Conservation (phyloP, 1,140 invertebrate species). For the Ladona fulva region DNA sequence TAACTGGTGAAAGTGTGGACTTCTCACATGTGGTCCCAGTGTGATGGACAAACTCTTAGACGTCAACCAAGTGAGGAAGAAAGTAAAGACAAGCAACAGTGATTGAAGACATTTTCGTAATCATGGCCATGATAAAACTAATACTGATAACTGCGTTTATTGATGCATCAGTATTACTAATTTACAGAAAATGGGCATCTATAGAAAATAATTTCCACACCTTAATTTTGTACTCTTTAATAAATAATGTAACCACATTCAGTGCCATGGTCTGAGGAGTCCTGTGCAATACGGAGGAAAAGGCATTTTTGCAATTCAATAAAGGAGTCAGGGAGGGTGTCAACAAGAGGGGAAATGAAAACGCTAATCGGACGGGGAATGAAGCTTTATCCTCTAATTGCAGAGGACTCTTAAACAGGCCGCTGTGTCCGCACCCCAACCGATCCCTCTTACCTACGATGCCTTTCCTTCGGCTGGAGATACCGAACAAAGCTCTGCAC, state of each 20-base stretch:
- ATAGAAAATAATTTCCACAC: neutral
- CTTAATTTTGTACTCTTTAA: conserved; percentile 17
- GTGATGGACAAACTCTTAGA: too few relatives aligned
- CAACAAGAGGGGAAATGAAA: neutral
- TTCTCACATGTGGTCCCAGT: too few relatives aligned
- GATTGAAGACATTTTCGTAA: too few relatives aligned
- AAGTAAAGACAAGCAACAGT: too few relatives aligned
- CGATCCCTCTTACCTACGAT: neutral
- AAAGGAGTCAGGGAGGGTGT: neutral
- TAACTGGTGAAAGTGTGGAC: too few relatives aligned
- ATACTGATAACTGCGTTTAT: too few relatives aligned
- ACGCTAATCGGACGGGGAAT: neutral
- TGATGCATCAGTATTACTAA: too few relatives aligned
- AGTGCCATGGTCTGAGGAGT: conserved; percentile 18
- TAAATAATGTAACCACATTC: conserved; percentile 12
- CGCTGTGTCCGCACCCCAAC: conserved; percentile 10
- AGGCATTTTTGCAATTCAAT: neutral
- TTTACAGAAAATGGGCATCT: neutral
- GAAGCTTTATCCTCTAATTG: conserved; percentile 12
- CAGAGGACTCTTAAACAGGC: conserved; percentile 22
- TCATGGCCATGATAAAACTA: too few relatives aligned
- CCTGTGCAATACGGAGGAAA: conserved; percentile 18
- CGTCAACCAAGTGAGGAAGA: too few relatives aligned
- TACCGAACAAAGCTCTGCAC: conserved; percentile 26
- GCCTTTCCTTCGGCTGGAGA: conserved; percentile 13